Evolutionary conservation across 2,113 vertebrate species (phyloP).

Genomic region (Amphiprion ocellaris): DNA sequence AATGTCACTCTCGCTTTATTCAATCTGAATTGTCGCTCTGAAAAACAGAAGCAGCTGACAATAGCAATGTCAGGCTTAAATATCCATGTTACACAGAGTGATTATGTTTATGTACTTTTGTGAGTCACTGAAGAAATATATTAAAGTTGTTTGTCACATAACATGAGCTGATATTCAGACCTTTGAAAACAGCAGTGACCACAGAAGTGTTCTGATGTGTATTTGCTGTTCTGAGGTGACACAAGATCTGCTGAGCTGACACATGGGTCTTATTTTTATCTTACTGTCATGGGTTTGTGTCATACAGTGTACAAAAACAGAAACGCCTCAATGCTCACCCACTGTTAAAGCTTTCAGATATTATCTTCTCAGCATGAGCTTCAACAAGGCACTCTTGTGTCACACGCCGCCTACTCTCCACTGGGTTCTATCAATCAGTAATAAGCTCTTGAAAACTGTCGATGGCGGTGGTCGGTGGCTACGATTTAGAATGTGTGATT

Average conservation of each 20-base stretch:
- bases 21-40: neutral
- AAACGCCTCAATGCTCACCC: constrained; percentile 43
- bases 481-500: constrained; percentile 33
- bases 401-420: constrained; percentile 4
- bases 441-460: constrained; percentile 38
- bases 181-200: constrained; percentile 1
- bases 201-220: constrained; percentile 24
- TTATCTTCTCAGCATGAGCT: constrained; percentile 48
- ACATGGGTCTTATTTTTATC: constrained; percentile 66
- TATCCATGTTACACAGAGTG: neutral
- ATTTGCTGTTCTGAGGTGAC: constrained; percentile 31
- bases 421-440: constrained; percentile 50
- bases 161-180: constrained; percentile 1
- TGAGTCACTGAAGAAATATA: neutral
- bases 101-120: neutral
- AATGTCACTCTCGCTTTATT: constrained; percentile 13
- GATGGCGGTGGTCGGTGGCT: constrained; percentile 20
- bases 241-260: constrained; percentile 61
- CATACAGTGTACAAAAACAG: constrained; percentile 51
- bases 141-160: neutral
- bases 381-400: constrained; percentile 54
- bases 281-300: constrained; percentile 60
- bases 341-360: constrained; percentile 60
- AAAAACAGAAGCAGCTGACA: neutral
- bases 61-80: neutral